Conservation (phyloP, 1,140 invertebrate species). For the Rhopalosiphum padi region DNA sequence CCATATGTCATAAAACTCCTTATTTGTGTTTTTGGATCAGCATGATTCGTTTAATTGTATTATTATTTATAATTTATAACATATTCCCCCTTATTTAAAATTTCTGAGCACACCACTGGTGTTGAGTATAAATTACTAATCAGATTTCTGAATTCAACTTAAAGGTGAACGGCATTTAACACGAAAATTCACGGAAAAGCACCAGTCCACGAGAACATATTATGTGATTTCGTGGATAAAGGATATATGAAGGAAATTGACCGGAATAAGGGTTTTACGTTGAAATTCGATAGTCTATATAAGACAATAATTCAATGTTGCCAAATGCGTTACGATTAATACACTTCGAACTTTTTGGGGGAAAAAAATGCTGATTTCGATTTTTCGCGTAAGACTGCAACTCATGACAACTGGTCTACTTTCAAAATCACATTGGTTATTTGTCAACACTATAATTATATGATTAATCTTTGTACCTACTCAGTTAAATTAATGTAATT, state of each 20-base stretch:
- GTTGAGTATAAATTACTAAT: background rate
- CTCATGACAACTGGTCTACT: background rate
- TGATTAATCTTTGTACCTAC: background rate
- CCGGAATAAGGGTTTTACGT: constrained; percentile 26
- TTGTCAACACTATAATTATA: background rate
- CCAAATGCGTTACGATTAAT: constrained; percentile 52
- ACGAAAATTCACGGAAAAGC: background rate
- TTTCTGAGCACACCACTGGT: too few species aligned
- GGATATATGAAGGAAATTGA: constrained; percentile 36
- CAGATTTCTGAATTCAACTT: background rate
- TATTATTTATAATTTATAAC: too few species aligned
- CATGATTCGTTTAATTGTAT: too few species aligned
- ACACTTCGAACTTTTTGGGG: constrained; percentile 47
- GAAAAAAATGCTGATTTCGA: constrained; percentile 47
- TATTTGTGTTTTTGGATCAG: too few species aligned
- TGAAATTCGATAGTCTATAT: constrained; percentile 31
- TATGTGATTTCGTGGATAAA: constrained; percentile 23
- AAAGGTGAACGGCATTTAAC: background rate
- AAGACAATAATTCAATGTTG: constrained; percentile 52
- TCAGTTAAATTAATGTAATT: background rate
- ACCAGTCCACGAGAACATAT: background rate
- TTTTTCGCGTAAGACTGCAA: constrained; percentile 14
- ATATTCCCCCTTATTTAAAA: too few species aligned
- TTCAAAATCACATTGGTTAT: constrained; percentile 2
- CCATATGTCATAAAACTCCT: too few species aligned